Base-by-base conservation (phyloP, 2,797 vertebrate species). In the Falco rusticolus region DNA sequence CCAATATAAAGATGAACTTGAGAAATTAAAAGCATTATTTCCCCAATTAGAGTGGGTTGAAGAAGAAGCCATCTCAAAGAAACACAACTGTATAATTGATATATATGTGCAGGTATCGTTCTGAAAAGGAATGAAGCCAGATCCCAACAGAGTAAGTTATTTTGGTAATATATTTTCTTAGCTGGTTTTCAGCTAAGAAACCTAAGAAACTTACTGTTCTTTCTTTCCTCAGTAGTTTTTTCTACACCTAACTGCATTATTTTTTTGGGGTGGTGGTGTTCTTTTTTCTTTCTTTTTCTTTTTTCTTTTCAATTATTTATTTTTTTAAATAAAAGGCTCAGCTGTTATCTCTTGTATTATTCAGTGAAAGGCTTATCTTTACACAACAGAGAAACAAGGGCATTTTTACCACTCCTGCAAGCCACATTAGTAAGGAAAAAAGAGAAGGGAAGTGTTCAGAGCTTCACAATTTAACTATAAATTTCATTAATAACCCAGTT, bases 21-120 rank as follows among this genome's bases (percentile, higher is more conserved):
- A 54, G 54, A 65, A 65, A 74, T 33, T 22, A 79, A 26, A 60
- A 11, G 16, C 2, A 39, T 1, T 7, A 26, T 39, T 92, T 82
- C 9, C 16, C 10, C 1, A 1, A 6, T 50, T 37, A 45, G 39
- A 76, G n/a, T 2, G 1, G 8, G 25, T 7, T 24, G 22, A 78
- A 82, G 17, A 70, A 24, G 5, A 77, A 10, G 11, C 16, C 19
- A 54, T 31, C 25, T 82, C 19, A 75, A 74, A 85, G 33, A 72
- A 85, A 43, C 5, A 26, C 5, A 5, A 39, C 29, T 37, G 3
- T 10, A 45, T 45, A 26, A 33, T 34, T 64, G 12, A 70, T 45
- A 31, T 29, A 33, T 11, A 13, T 26, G 13, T 57, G 7, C 1
- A 1, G 29, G 6, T 20, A 33, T 22, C 50, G 21, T 21, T 79